Evolutionary conservation across 2,888 invertebrate genomes (phyloP), one percentile per base, ranked within the genome.

Genomic region (Nezara viridula): DNA sequence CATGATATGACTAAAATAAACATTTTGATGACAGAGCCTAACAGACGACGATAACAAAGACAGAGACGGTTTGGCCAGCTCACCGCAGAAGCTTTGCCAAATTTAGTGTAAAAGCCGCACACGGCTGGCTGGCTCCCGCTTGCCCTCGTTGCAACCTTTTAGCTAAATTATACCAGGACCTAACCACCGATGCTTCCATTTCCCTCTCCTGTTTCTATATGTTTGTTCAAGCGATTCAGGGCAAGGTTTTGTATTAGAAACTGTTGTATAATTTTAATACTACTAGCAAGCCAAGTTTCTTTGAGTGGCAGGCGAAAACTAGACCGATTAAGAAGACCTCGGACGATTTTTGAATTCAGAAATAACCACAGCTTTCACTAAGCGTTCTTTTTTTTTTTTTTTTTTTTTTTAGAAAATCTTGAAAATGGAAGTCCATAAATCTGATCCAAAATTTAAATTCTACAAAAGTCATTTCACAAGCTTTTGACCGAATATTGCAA

Each of bases 81-180:
- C 81, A 81, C 81, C 81, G 81, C 81, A 81, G 81, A 19, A 81
- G 81, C 81, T 81, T 81, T 81, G 81, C 81, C 81, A 81, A 81
- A 81, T 81, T 81, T 81, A 81, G 81, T 81, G 81, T 81, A 47
- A 81, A 81, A 81, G 81, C 81, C 10, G n/a, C 81, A 12, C 81
- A 81, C 44, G 81, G 81, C n/a, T 44, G 81, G 44, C 81, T 81
- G 44, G 81, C 81, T 81, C 44, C 44, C 24, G 81, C 44, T 77
- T n/a, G 44, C 81, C 44, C 44, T 44, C 81, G 14, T 81, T 47
- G 81, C 81, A 47, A 81, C 81, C 81, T 81, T 81, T 81, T 47
- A 81, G 44, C 81, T 81, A 40, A 81, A 81, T 81, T 47, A 81
- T 81, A 81, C 81, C 81, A 44, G 24, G 14, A 44, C n/a, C 81